These are phyloP conservation scores for Brachymystax lenok DNA, from an alignment of 2,797 vertebrate species.

Conservation along the genomic window DNA sequence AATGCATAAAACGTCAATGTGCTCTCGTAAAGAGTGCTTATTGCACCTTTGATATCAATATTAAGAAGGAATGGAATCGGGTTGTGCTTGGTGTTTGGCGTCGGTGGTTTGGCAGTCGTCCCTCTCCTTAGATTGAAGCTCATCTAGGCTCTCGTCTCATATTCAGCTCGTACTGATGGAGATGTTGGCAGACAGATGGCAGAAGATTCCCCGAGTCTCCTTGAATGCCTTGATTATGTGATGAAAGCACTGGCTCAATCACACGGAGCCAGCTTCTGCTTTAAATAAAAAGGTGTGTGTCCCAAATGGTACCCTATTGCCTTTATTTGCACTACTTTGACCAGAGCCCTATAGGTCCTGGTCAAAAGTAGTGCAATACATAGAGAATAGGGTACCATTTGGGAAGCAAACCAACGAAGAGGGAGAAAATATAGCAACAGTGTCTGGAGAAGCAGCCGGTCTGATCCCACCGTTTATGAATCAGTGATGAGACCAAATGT, in stretches of 20 bases:
- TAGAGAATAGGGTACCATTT: background rate
- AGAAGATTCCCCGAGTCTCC: slow-evolving; percentile 12
- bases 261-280: background rate
- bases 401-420: background rate
- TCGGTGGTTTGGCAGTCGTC: slow-evolving; percentile 2
- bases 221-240: slow-evolving; percentile 22
- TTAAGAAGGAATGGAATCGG: slow-evolving; percentile 14
- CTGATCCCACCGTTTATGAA: background rate
- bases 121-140: slow-evolving; percentile 1
- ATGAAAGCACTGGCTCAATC: slow-evolving; percentile 7
- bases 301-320: background rate
- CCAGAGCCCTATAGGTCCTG: background rate
- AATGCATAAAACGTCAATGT: slow-evolving; percentile 47
- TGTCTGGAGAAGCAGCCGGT: background rate
- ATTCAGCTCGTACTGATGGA: slow-evolving; percentile 18
- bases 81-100: background rate
- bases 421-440: background rate
- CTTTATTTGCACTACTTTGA: background rate
- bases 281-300: background rate
- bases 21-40: slow-evolving; percentile 38
- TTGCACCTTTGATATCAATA: slow-evolving; percentile 35
- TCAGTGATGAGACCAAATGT: background rate
- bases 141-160: background rate
- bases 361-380: background rate
- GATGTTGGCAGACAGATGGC: slow-evolving; percentile 13